Evolutionary conservation across 2,797 vertebrate species (phyloP).

Genomic region (Hybognathus amarus): DNA sequence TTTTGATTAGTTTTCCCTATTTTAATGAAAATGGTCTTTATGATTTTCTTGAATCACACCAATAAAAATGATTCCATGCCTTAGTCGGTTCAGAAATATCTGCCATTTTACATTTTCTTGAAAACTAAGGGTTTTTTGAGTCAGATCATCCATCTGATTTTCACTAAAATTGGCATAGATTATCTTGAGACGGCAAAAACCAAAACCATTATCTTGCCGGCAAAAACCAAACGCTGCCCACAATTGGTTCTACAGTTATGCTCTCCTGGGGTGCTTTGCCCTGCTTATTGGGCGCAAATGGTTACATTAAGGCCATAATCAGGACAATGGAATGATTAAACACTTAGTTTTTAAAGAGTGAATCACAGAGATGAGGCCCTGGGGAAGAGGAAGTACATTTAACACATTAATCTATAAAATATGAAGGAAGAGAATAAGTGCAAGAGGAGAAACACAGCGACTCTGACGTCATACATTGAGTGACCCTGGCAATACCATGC

Average conservation of each 20-base stretch:
- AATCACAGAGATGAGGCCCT: conserved; percentile 35
- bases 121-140: no score
- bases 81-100: no score
- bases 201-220: no score
- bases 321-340: conserved; percentile 50
- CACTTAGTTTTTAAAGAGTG: conserved; percentile 40
- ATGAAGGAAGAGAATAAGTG: background rate
- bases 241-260: conserved; percentile 18
- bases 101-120: no score
- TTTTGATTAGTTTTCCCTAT: no score
- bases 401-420: conserved; percentile 33
- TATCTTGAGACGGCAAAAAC: no score
- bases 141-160: no score
- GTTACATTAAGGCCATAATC: conserved; percentile 52
- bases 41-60: no score
- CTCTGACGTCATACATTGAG: background rate
- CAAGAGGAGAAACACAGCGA: background rate
- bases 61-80: no score
- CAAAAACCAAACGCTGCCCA: background rate
- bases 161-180: no score
- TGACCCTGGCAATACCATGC: background rate
- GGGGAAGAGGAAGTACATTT: conserved; percentile 42
- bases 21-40: no score
- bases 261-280: conserved; percentile 26
- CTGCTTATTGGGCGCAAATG: conserved; percentile 44